Base-by-base conservation (phyloP, 2,113 vertebrate species). In the Empidonax alnorum region DNA sequence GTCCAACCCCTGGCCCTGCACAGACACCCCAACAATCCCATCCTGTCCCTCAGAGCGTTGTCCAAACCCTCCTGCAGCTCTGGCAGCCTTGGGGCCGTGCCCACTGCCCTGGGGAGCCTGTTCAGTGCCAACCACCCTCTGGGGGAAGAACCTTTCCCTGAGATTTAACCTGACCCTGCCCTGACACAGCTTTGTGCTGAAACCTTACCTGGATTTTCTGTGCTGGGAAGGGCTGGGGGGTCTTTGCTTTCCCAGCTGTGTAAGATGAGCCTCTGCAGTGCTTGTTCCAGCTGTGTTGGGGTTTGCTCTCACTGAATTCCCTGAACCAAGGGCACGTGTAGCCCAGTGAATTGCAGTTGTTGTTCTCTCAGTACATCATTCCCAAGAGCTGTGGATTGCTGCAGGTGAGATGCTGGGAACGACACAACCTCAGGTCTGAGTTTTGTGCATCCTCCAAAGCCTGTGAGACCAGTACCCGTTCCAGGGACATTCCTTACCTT, bases 41-140 rank as follows among this genome's bases (percentile, higher is more conserved):
- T 12, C 46, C 68, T 39, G 68, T 9, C 68, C 61, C 69, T 67
- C 35, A 49, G 0, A 52, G 44, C 0, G 1, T 0, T 55, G 30
- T 12, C 74, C 63, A 44, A 44, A 52, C 0, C 0, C 41, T 65
- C 58, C 76, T 58, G 50, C 27, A 52, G 87, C 77, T 74, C 68
- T 81, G 86, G 59, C 68, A 74, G 83, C 71, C 71, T 85, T 31
- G 63, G 63, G 30, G 62, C 62, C 1, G 41, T 65, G 62, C 10
- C 63, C 63, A 66, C 31, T 61, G 30, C 42, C 63, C 63, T 66
- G 63, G 63, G 63, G 63, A 66, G 63, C 42, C 62, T 66, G 63
- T 3, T 5, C 63, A 66, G 63, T 46, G 42, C 63, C 63, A 31
- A n/a, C 14, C 41, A 33, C 42, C 63, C 63, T n/a, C 42, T 46